Base-by-base conservation (phyloP, 1,140 invertebrate species). In the Proctacanthus coquilletti region DNA sequence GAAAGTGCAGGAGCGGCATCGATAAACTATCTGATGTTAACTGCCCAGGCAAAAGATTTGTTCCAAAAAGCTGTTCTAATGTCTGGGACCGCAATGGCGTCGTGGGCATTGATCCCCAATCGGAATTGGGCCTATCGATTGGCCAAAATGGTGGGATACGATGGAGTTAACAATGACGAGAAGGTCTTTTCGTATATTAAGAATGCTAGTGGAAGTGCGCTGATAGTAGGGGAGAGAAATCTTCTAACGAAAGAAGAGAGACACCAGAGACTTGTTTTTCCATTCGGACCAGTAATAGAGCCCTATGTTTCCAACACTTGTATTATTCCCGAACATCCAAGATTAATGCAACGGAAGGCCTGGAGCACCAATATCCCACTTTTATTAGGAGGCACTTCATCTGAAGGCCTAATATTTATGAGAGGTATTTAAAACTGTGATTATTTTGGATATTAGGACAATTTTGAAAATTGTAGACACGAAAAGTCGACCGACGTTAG, bases 1-100 rank as follows among this genome's bases (percentile, higher is more conserved):
- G 59, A 62, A 39, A 64, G 61, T 30, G 65, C 66, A 1, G 66
- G 66, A 0, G 64, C 47, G 10, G 61, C 53, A 3, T 63, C 60
- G 14, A 57, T 65, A 1, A 61, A 66, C n/a, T 67, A 74, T 44
- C 72, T 77, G 49, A 60, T 74, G 40, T 42, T 81, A 2, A 74
- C 64, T 46, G 51, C 56, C 18, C 50, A 53, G 39, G 39, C 57
- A 11, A 50, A 42, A 60, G 64, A 64, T 34, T 45, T 63, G 15
- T 63, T 64, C 36, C 56, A 63, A 42, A 60, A 58, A 40, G 51
- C 52, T 4, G 53, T 63, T 11, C 41, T 56, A 0, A 61, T 63
- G 52, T 63, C 61, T 11, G 63, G 63, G 8, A 47, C 47, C 14
- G 56, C 50, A 0, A 11, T 60, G 21, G 45, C 52, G 1, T 49